Base-by-base conservation (phyloP, 2,113 vertebrate genomes). In the Zosterops japonicus region DNA sequence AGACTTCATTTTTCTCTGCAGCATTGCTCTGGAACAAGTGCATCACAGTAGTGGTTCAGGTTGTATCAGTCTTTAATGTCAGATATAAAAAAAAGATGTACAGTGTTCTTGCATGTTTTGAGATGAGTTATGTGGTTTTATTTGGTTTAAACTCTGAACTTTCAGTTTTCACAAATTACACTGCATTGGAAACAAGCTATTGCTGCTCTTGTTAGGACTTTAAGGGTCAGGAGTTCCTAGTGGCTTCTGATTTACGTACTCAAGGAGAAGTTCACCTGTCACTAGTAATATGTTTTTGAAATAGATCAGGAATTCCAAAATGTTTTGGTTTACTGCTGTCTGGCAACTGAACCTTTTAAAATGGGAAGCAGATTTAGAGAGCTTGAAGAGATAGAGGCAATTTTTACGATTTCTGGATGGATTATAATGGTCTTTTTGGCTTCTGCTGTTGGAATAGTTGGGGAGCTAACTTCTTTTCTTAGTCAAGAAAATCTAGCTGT, bases 291-390 rank as follows among this genome's bases (percentile, higher is more conserved):
- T 1, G 1, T 41, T 90, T 91, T 94, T 68, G 5, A 80, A 61
- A 71, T 53, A 55, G 60, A 53, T 65, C 17, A 35, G 72, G 36
- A 78, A 87, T 68, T 91, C 55, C 19, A 69, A 44, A 53, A 53
- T 61, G 25, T 33, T 57, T 93, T 65, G 44, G 8, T 60, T 79
- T 87, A 80, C 56, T 89, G 25, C 55, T 87, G 20, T 68, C 63
- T 83, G 67, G 27, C 70, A 85, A 64, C 74, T 59, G 19, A 77
- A 70, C 60, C 56, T 95, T 94, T 95, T 67, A 47, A 88, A 90
- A 59, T 23, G 55, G 64, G 47, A 81, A 52, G 50, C 53, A 41
- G 77, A 50, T 56, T n/a, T 68, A 70, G 27, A 71, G 77, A 68
- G 14, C 41, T 60, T 65, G 23, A 69, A 63, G 85, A 80, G 15